Evolutionary conservation across 2,797 vertebrate species (phyloP), one percentile per base, ranked within the genome.

Genomic region (Acanthis flammea): DNA sequence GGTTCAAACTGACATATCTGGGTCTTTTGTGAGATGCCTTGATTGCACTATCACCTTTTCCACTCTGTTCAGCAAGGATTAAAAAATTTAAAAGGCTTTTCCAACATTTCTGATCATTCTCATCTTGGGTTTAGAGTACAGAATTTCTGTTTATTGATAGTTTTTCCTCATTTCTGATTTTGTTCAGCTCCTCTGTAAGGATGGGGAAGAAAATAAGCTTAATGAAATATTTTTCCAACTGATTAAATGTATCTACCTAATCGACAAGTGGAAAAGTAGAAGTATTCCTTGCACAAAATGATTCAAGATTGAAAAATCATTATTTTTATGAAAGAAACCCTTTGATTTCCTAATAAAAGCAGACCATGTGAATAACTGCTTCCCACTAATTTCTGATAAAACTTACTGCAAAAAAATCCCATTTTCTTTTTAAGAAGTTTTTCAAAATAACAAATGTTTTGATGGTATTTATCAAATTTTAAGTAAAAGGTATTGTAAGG

Each of bases 281-380:
- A 90, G 31, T 77, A 76, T 84, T 83, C 41, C 35, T 92, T 57
- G 19, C 65, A 88, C 57, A 82, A 92, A 94, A 61, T 53, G 5
- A 58, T 80, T 94, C 47, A 61, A 80, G 45, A 51, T 30, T 67
- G 74, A 90, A 92, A 93, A 93, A 82, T 42, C 30, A 23, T 86
- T 92, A 50, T 85, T 86, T 94, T 89, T 74, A 80, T 41, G 13
- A 79, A 93, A 62, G 18, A 75, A 62, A 14, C 24, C 4, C 28
- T 93, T 95, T 95, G 42, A 92, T 91, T 91, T 91, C 61, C 48
- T 91, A 86, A 88, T 66, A 92, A 92, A 95, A 88, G 30, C 60
- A 93, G 82, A 51, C 61, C 39, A 51, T 70, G 44, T 88, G 71
- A 81, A 71, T 94, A 82, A 89, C 87, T 95, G 77, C 16, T 91